Evolutionary conservation across 2,797 vertebrate genomes (phyloP).

Genomic region (Apodemus agrarius): DNA sequence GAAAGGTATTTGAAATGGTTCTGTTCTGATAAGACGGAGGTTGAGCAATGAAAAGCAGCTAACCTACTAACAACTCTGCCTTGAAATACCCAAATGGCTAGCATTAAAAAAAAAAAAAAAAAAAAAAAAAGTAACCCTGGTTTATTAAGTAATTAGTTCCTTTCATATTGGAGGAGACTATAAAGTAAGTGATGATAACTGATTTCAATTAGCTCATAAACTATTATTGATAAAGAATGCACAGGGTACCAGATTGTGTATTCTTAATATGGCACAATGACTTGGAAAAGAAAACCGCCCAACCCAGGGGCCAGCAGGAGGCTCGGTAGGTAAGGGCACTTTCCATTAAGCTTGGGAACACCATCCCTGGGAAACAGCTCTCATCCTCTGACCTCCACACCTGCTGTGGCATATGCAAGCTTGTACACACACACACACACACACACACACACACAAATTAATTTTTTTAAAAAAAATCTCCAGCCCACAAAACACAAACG

Average conservation of each 20-base stretch:
- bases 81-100: not conserved
- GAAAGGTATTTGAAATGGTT: not conserved
- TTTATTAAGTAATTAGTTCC: not conserved
- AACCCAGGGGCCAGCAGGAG: not conserved
- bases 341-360: not conserved
- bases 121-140: not conserved
- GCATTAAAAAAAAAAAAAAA: conserved; percentile 19
- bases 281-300: not conserved
- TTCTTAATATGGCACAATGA: not conserved
- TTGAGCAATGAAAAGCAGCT: not conserved
- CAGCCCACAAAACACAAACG: not conserved
- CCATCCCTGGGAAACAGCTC: not conserved
- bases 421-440: not conserved
- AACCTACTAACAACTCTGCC: conserved; percentile 4
- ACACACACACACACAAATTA: not conserved
- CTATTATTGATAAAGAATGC: conserved; percentile 9
- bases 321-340: not conserved
- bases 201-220: conserved; percentile 12
- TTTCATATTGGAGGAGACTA: conserved; percentile 6
- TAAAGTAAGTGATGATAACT: not conserved
- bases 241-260: not conserved
- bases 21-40: not conserved
- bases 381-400: not conserved
- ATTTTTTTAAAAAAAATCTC: not conserved
- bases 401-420: not conserved